Conservation (phyloP, 1,140 invertebrate genomes). For the Rhopalosiphum maidis region DNA sequence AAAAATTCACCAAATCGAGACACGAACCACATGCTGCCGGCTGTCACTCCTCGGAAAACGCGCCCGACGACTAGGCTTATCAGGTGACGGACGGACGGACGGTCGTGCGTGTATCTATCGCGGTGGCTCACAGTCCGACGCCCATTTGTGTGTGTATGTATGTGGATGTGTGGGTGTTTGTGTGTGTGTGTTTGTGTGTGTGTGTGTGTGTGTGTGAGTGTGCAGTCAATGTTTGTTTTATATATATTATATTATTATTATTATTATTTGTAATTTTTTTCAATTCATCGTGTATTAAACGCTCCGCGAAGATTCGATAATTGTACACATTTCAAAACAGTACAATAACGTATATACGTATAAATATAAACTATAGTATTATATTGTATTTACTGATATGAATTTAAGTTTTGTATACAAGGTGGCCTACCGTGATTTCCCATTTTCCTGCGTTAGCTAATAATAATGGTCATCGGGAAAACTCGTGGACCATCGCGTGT, state of each 20-base stretch:
- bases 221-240: background rate
- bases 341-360: background rate
- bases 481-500: background rate
- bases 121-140: background rate
- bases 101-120: background rate
- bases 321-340: background rate
- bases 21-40: constrained; percentile 39
- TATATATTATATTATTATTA: background rate
- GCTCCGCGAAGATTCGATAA: background rate
- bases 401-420: background rate
- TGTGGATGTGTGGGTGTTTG: background rate
- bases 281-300: background rate
- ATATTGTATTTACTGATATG: background rate
- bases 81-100: constrained; percentile 30
- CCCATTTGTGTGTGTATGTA: background rate
- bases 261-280: background rate
- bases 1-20: constrained; percentile 48
- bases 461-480: background rate
- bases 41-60: constrained; percentile 28
- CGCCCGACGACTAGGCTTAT: constrained; percentile 44
- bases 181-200: no score
- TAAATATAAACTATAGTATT: background rate
- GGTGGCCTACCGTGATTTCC: background rate
- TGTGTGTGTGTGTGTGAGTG: no score
- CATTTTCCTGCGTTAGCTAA: background rate